Conservation (phyloP, 2,888 invertebrate species). For the Dugesia japonica region DNA sequence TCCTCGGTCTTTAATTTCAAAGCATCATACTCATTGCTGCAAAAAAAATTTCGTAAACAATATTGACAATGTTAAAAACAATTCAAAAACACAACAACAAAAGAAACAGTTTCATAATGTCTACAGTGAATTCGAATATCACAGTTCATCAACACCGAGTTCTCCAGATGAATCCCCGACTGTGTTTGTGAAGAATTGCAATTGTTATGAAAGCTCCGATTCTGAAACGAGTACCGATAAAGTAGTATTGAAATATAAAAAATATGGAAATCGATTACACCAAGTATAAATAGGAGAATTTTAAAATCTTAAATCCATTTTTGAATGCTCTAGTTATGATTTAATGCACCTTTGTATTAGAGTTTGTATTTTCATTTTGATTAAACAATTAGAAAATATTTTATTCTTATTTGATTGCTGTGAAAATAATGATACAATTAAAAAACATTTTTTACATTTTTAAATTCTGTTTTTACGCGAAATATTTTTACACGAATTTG, state of each 20-base stretch:
- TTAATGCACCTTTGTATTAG: too few relatives aligned
- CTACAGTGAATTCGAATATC: not conserved
- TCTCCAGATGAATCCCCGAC: not conserved
- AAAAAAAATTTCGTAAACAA: not conserved
- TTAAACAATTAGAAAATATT: too few relatives aligned
- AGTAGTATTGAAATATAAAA: not conserved
- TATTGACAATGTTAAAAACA: not conserved
- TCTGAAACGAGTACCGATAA: not conserved
- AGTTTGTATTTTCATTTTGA: too few relatives aligned
- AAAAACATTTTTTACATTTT: too few relatives aligned
- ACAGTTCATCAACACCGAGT: not conserved
- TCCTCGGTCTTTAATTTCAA: not conserved
- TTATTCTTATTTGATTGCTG: too few relatives aligned
- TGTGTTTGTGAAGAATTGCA: not conserved
- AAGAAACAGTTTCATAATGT: not conserved
- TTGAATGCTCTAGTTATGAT: too few relatives aligned
- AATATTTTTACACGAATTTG: too few relatives aligned
- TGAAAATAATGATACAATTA: too few relatives aligned
- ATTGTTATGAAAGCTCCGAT: not conserved
- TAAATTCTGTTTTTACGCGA: too few relatives aligned
- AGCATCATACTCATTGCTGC: not conserved
- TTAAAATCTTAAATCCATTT: too few relatives aligned
- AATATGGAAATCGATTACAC: not conserved
- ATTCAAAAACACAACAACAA: not conserved
- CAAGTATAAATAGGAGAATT: not conserved